Evolutionary conservation across 2,888 invertebrate genomes (phyloP), one percentile per base, ranked within the genome.

Genomic region (Drosophila monieri): DNA sequence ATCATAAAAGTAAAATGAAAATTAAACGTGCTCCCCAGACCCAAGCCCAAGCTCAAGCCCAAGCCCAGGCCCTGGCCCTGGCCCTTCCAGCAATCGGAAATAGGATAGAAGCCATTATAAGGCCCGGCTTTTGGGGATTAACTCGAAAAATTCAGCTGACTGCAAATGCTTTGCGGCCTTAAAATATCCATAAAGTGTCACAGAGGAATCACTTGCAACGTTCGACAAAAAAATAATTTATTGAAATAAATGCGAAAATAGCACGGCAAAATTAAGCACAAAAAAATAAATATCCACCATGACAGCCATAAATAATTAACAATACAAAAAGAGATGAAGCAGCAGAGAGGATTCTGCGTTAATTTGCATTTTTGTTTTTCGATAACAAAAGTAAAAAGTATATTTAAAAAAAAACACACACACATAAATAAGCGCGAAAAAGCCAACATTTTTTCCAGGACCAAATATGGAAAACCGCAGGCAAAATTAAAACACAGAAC

Each of bases 341-440:
- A 53, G 68, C 43, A 48, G 41, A 46, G 61, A 43, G 51, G 51
- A 55, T 76, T 85, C 73, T 76, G 78, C 78, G 76, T 84, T 86
- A 86, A 86, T 85, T 83, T 88, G 89, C 80, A 78, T 85, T 89
- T 89, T 84, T 85, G 83, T 78, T 83, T 77, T 73, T 76, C 61
- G 75, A 80, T 74, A 78, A 78, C 85, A 84, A 68, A 65, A 55
- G 62, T 58, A 70, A 47, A 69, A 62, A 61, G 60, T 61, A 64
- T 27, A 47, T 48, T 25, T 0, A 3, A 25, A 23, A 30, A 12
- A 58, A 39, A 47, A 18, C 18, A 18, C 18, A 18, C 27, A 52
- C 5, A n/a, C 6, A 41, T 14, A 41, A 41, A 18, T 9, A 61
- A 55, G 3, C 10, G 15, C 43, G 61, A 66, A 55, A 72, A 55